Base-by-base conservation (phyloP, 2,888 invertebrate genomes). In the Formica aserva region DNA sequence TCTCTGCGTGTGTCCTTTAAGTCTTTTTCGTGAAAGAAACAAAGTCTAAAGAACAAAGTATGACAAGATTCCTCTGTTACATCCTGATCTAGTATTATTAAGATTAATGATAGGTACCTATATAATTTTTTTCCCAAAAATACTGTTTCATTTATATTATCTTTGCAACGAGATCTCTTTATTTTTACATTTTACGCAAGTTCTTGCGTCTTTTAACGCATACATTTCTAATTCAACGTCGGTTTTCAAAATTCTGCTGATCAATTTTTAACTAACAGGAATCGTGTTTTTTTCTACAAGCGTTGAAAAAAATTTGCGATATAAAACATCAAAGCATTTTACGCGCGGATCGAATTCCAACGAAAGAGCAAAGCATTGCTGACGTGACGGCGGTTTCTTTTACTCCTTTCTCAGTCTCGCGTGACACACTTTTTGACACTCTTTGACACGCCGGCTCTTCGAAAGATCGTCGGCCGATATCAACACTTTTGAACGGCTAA, bases 351-450 rank as follows among this genome's bases (percentile, higher is more conserved):
- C 45, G 18, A 78, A 78, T 80, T 60, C 62, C 77, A 35, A 60
- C 6, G 22, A 57, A 71, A 13, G 22, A 71, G 22, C 76, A 38
- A 38, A 35, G 15, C 18, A 11, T 38, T 76, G 15, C 65, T 63
- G 75, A 41, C 77, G 48, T 81, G 65, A 77, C 77, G 75, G 81
- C 32, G 52, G 29, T 55, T 57, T 55, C 29, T 66, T 62, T 26
- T 32, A 65, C 82, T 48, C 52, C 65, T 57, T 57, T 65, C 62
- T 57, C 66, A 83, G 62, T 90, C 84, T 90, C 84, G 89, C 90
- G 89, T 90, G 90, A 89, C 90, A 90, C 86, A 86, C 77, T 90
- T 90, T 89, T 89, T 84, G 87, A 81, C 86, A 75, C 83, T 84
- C 78, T 85, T 86, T 83, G 90, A 88, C 87, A 77, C 84, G 69